phyloP scores from a whole-genome alignment of 2,113 vertebrate species.

The Baryphthengus martii region DNA sequence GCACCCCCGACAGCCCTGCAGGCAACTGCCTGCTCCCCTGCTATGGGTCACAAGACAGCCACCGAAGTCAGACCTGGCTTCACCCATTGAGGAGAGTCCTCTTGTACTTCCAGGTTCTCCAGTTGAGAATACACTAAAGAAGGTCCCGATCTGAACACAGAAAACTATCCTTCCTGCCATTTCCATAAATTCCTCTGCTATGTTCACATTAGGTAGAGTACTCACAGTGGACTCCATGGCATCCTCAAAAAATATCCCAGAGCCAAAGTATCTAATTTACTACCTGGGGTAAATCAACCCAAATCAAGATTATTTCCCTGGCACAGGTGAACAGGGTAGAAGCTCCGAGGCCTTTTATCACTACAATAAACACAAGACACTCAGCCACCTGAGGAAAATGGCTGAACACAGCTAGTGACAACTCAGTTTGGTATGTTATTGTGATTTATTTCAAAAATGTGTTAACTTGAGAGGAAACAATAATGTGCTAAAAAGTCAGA shows the following conservation, averaged over 20 bases:
- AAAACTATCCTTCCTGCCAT: background rate
- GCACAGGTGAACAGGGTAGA: background rate
- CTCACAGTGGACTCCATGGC: background rate
- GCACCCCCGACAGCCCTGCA: accelerated
- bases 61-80: background rate
- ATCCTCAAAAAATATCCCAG: background rate
- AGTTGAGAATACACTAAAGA: background rate
- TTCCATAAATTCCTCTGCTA: background rate
- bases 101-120: background rate
- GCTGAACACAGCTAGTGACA: background rate
- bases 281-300: background rate
- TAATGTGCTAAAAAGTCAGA: background rate
- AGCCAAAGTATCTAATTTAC: background rate
- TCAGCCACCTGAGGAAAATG: background rate
- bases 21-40: background rate
- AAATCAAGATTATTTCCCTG: background rate
- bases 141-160: background rate
- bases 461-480: background rate
- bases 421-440: background rate
- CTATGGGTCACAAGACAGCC: background rate
- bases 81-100: background rate
- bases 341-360: background rate
- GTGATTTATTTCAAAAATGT: background rate
- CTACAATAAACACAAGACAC: background rate
- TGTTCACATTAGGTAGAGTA: background rate